Conservation (phyloP, 2,113 vertebrate species). For the Amphiprion ocellaris region DNA sequence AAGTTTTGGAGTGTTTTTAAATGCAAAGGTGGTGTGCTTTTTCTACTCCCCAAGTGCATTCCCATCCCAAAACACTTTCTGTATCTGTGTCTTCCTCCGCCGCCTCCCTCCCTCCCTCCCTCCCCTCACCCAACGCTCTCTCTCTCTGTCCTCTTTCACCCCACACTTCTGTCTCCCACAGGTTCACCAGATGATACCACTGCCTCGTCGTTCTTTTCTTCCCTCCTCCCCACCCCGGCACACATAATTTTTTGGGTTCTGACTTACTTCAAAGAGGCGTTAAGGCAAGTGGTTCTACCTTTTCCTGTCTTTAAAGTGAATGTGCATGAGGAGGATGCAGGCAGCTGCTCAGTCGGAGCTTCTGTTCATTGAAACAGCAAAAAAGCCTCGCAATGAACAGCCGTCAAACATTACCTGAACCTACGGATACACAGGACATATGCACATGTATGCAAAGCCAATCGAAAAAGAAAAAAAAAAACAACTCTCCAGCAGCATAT, state of each 20-base stretch:
- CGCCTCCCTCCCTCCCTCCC: not conserved
- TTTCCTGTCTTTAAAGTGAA: constrained; percentile 57
- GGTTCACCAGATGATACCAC: constrained; percentile 61
- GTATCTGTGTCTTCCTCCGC: constrained; percentile 19
- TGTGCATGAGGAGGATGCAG: constrained; percentile 39
- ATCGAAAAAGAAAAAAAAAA: constrained; percentile 5
- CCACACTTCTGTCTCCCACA: constrained; percentile 54
- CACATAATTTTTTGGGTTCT: constrained; percentile 37
- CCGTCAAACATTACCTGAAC: constrained; percentile 22
- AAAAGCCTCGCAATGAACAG: constrained; percentile 3
- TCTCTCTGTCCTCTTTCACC: constrained; percentile 36
- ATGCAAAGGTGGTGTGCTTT: constrained; percentile 77
- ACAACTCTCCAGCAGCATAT: not conserved
- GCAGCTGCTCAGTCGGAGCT: constrained; percentile 25
- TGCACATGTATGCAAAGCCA: constrained; percentile 30
- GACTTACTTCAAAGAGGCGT: constrained; percentile 68
- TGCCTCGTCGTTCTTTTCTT: constrained; percentile 50
- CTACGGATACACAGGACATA: constrained; percentile 23
- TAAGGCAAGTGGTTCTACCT: constrained; percentile 64
- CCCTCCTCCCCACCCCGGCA: constrained; percentile 31
- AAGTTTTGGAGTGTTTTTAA: constrained; percentile 81
- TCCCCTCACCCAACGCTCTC: not conserved
- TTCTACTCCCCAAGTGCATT: constrained; percentile 79
- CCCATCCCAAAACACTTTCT: constrained; percentile 67
- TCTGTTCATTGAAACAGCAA: not conserved